Evolutionary conservation across 2,888 invertebrate species (phyloP), one percentile per base, ranked within the genome.

Genomic region (Argyra leucocephala): DNA sequence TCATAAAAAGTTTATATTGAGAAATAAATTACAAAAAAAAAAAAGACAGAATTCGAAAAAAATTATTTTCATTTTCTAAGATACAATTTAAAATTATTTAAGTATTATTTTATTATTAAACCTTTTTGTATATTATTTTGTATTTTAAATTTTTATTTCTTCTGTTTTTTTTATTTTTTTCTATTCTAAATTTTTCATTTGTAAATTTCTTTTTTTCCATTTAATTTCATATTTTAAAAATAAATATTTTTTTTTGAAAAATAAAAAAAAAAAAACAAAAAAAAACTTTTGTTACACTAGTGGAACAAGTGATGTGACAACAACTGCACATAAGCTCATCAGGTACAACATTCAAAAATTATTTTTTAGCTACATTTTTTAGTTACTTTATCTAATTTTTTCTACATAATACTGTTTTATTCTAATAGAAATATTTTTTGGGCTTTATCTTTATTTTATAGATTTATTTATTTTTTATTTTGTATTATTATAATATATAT

Each of bases 311-410:
- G 79, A 79, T 71, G 78, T 76, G 72, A 76, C 79, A 74, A 74
- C 78, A 73, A 74, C 78, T 78, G 79, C 78, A 76, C 82, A 82
- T 80, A 81, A 80, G 76, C 77, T 82, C 74, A 82, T 81, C 80
- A 82, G 82, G 82, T 82, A 81, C 74, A 74, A 48, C 48, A 48
- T 18, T 2, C 15, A 48, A 48, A 15, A 48, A 48, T 48, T 48
- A 48, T 48, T 15, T 48, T 48, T 18, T 5, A 18, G 48, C 12
- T 18, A 48, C 5, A 15, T 48, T 48, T 18, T 37, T 48, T 48
- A 18, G 12, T n/a, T 37, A 37, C 6, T 26, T 31, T 31, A 31
- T 31, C 12, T 31, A 31, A 26, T 31, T 31, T n/a, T n/a, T 31
- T 31, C 31, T 31, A 31, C 31, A 31, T 31, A 31, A 31, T 31